Conservation (phyloP, 1,140 invertebrate species). For the Hylaeus volcanicus region DNA sequence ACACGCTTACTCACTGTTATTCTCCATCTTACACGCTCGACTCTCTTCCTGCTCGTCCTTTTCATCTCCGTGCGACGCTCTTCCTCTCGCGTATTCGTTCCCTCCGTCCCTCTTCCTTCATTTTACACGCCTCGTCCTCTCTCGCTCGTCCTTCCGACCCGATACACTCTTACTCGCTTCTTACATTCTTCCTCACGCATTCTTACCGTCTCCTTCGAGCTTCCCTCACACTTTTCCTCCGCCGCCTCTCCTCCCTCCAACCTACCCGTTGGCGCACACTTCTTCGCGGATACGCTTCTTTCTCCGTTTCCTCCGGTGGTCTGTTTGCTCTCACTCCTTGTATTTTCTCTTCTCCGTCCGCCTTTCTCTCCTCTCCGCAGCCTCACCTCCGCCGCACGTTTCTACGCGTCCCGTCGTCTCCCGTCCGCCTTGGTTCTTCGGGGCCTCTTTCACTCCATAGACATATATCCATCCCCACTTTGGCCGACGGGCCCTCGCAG, state of each 20-base stretch:
- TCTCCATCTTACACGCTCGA: slow-evolving; percentile 45
- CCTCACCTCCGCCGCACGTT: not conserved
- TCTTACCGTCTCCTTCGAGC: slow-evolving; percentile 57
- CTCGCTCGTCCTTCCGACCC: not conserved
- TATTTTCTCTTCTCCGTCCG: not conserved
- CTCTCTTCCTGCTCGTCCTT: slow-evolving; percentile 50
- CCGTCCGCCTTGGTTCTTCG: not conserved
- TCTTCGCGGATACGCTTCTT: slow-evolving; percentile 14
- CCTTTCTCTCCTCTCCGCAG: not conserved
- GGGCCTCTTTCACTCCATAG: slow-evolving; percentile 39
- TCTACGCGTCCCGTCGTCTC: not conserved
- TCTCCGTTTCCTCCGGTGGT: slow-evolving; percentile 38
- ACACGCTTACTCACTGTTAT: slow-evolving; percentile 50
- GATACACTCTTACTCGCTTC: slow-evolving; percentile 27
- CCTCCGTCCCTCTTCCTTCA: slow-evolving; percentile 11
- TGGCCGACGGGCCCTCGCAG: not conserved
- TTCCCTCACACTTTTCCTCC: slow-evolving; percentile 20
- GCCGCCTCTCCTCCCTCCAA: not conserved
- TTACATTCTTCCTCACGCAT: slow-evolving; percentile 56
- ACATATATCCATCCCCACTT: slow-evolving; percentile 41
- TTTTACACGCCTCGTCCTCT: not conserved
- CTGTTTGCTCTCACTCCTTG: slow-evolving; percentile 27
- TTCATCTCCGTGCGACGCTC: slow-evolving; percentile 28
- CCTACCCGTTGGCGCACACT: not conserved
- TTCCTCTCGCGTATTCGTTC: not conserved